These are phyloP conservation scores for Epistrophella euchroma DNA, from an alignment of 2,888 invertebrate genomes.

Conservation along the genomic window DNA sequence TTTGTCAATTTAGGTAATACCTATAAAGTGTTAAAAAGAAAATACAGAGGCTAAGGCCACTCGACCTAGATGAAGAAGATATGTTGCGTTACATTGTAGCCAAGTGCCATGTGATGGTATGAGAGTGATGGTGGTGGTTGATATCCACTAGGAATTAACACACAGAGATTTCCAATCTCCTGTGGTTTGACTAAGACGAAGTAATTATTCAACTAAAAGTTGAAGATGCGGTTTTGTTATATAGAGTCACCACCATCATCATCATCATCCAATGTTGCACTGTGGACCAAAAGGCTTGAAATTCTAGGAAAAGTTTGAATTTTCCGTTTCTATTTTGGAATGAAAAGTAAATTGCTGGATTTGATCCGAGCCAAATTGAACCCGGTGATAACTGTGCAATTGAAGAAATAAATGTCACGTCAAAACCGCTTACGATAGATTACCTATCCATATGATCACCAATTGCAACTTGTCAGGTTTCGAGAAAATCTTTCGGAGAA, in stretches of 20 bases:
- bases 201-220: slow-evolving; percentile 61
- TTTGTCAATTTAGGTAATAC: slow-evolving; percentile 20
- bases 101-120: not conserved
- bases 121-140: not conserved
- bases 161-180: slow-evolving; percentile 55
- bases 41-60: slow-evolving; percentile 13
- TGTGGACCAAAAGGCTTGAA: not conserved
- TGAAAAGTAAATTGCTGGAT: too few relatives aligned
- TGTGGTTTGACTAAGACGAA: slow-evolving; percentile 62
- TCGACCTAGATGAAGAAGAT: slow-evolving; percentile 45
- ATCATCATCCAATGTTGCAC: slow-evolving; percentile 7
- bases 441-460: too few relatives aligned
- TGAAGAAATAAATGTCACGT: too few relatives aligned
- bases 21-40: not conserved
- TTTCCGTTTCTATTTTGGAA: too few relatives aligned
- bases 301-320: too few relatives aligned
- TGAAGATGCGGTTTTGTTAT: slow-evolving; percentile 63
- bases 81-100: slow-evolving; percentile 44
- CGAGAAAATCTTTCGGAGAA: too few relatives aligned
- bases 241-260: slow-evolving; percentile 4
- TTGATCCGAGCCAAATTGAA: too few relatives aligned
- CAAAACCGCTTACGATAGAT: too few relatives aligned
- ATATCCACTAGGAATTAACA: slow-evolving; percentile 26
- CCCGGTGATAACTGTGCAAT: too few relatives aligned
- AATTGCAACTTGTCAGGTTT: too few relatives aligned